Base-by-base conservation (phyloP, 2,797 vertebrate genomes). In the Monodelphis domestica region DNA sequence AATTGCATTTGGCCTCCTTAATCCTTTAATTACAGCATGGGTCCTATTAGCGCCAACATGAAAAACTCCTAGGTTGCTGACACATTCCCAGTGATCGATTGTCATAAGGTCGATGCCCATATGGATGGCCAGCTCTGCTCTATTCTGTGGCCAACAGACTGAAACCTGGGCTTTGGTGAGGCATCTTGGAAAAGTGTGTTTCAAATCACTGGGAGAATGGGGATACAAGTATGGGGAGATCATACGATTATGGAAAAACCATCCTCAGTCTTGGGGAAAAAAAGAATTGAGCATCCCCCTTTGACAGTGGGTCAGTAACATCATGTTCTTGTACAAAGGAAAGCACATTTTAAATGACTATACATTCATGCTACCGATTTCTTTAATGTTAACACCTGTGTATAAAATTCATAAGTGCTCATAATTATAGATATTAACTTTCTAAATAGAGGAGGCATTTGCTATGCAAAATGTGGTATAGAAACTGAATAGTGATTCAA, bases 351-450 rank as follows among this genome's bases (percentile, higher is more conserved):
- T 70, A 93, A 92, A 57, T 89, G 93, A 94, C 88, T 89, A 78
- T 78, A 57, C 52, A 57, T 63, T 94, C 91, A 87, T 15, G n/a
- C 9, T 52, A 53, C 28, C 93, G 92, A 95, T 90, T 95, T 95
- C 78, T 91, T 93, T 94, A 95, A 96, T 93, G 88, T 57, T 94
- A 95, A 95, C 84, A 91, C 54, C 90, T 96, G 91, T 29, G 87
- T 96, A 70, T 55, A 93, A 78, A 95, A 93, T 93, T 93, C 53
- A 7, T 89, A 94, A 93, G 63, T 96, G 91, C 28, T 96, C 55
- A 59, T 94, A 93, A 96, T 95, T 96, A 95, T 38, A 33, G 70
- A 95, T 95, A 96, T 92, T 95, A 95, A 55, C 87, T 89, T 95
- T 95, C 93, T 96, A 96, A 97, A 95, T 93, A 87, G 57, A 89